phyloP scores from a whole-genome alignment of 2,888 invertebrate species.

The Entomobrya proxima region DNA sequence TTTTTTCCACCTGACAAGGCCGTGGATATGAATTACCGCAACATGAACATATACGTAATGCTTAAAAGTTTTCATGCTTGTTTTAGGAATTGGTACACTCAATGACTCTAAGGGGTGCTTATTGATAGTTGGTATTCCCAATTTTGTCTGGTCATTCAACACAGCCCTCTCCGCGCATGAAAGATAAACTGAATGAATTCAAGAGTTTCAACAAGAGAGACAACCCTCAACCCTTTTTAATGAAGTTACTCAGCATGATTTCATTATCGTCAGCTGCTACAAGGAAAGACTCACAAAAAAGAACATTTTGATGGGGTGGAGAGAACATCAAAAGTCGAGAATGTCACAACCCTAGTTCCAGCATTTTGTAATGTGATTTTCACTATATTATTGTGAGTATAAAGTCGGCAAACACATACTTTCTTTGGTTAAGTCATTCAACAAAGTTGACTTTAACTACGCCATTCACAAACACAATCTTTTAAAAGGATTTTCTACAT shows the following conservation, averaged over 20 bases:
- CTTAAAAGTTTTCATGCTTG: too few species aligned
- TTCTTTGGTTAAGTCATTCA: not conserved
- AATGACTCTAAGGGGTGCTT: too few species aligned
- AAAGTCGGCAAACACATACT: not conserved
- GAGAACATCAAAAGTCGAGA: constrained; percentile 44
- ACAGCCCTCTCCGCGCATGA: not conserved
- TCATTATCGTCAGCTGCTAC: constrained; percentile 2
- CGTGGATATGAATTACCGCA: too few species aligned
- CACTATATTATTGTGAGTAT: not conserved
- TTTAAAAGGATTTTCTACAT: not conserved
- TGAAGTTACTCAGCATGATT: constrained; percentile 59
- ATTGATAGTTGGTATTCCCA: too few species aligned
- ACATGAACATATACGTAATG: too few species aligned
- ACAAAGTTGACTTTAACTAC: not conserved
- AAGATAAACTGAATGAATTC: not conserved
- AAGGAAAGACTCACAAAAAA: constrained; percentile 15
- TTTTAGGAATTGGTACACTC: too few species aligned
- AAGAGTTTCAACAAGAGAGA: too few species aligned
- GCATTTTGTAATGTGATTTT: not conserved
- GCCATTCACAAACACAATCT: not conserved
- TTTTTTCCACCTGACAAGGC: too few species aligned
- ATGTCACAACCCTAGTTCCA: constrained; percentile 7
- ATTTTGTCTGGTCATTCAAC: not conserved
- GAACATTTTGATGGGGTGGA: constrained; percentile 57
- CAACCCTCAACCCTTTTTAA: constrained; percentile 24